Evolutionary conservation across 2,113 vertebrate species (phyloP), one percentile per base, ranked within the genome.

Genomic region (Pica pica): DNA sequence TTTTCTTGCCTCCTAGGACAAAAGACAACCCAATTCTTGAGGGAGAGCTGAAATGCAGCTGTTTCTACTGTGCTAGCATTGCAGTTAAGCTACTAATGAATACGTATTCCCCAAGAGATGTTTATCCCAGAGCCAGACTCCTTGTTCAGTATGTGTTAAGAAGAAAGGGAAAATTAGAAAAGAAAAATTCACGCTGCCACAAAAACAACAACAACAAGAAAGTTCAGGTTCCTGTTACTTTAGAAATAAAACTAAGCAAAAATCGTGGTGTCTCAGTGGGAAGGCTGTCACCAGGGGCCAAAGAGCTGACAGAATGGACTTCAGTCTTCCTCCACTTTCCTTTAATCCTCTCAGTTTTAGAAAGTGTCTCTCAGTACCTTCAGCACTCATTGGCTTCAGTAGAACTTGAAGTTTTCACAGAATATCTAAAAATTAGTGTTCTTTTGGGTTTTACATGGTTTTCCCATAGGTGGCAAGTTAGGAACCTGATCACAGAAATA

Each of bases 61-160:
- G 84, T 95, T 94, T 92, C 59, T 83, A 77, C 86, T 94, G 55
- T 94, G 64, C 68, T 93, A 33, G 65, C 76, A 71, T 49, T 83
- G 91, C 65, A 91, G 67, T 88, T 93, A 76, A 90, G 83, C 76
- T 93, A 10, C 83, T 96, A 94, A 94, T 93, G 93, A 84, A 87
- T 53, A 61, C 30, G 0, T 61, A 53, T 78, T 81, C 81, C 82
- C 53, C 81, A 56, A 37, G 92, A 87, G 92, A 82, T 60, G 23
- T 8, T 47, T 59, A 70, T 91, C 85, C 94, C 67, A 83, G 52
- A 47, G 69, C 90, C 75, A 18, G 63, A 71, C 71, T 50, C 30
- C 22, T 42, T 22, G 52, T 68, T 87, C 50, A 41, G 28, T 39
- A 5, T 12, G 56, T 64, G 50, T 83, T 77, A 74, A 70, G n/a